These are phyloP conservation scores for Otolemur garnettii DNA, from an alignment of 2,113 vertebrate species.

Conservation along the genomic window DNA sequence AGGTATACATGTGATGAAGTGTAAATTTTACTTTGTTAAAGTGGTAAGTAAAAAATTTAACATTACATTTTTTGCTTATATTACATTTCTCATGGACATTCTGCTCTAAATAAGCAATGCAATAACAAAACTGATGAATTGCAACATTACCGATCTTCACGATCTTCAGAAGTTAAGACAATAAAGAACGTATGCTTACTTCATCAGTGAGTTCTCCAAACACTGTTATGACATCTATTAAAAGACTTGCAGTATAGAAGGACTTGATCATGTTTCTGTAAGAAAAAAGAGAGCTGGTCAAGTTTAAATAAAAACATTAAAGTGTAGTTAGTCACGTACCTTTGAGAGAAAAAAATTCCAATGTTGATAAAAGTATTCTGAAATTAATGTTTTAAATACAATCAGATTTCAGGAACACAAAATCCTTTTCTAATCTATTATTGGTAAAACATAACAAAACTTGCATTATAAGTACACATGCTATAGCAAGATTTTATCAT, in stretches of 20 bases:
- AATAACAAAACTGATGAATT: not conserved
- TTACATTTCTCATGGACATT: not conserved
- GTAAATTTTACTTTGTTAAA: slow-evolving; percentile 52
- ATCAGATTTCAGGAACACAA: slow-evolving; percentile 35
- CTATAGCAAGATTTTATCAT: not conserved
- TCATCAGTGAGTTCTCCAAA: slow-evolving; percentile 98
- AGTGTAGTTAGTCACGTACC: not conserved
- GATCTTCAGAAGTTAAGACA: not conserved
- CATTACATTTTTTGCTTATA: not conserved
- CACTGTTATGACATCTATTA: slow-evolving; percentile 96
- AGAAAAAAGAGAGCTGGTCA: slow-evolving; percentile 69
- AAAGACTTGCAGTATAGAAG: slow-evolving; percentile 97
- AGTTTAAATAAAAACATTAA: slow-evolving; percentile 64
- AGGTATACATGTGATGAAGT: not conserved
- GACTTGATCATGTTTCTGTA: slow-evolving; percentile 99
- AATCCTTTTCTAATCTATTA: not conserved
- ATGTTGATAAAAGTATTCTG: slow-evolving; percentile 40
- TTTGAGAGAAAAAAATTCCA: not conserved
- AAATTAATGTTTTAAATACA: slow-evolving; percentile 54
- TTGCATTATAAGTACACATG: not conserved
- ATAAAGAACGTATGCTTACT: slow-evolving; percentile 88
- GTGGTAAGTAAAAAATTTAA: not conserved
- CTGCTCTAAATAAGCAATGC: slow-evolving; percentile 9
- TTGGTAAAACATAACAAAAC: not conserved
- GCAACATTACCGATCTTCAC: not conserved